Percentiles rank a stretch among this genome's conserved stretches.
Conservation (phyloP, 2,113 vertebrate species). For the Podarcis muralis region DNA sequence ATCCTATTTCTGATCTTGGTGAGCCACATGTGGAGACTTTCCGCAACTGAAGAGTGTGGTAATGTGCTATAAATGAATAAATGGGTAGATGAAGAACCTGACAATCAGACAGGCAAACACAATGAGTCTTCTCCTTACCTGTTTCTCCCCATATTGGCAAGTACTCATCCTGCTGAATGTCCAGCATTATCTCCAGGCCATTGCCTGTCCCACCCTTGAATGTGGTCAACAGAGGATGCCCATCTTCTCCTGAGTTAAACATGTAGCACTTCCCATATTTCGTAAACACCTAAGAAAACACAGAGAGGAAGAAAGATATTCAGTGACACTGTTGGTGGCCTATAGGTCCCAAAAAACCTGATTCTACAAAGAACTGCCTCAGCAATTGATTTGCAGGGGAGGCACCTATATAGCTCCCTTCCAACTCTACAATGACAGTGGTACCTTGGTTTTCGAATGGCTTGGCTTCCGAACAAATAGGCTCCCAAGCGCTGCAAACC, state of each 20-base stretch:
- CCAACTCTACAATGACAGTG: too few species aligned
- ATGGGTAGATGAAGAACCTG: background rate
- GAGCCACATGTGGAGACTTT: background rate
- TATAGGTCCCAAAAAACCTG: background rate
- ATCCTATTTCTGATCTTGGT: background rate
- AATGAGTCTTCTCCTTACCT: constrained; percentile 66
- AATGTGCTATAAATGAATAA: background rate
- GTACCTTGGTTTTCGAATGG: too few species aligned
- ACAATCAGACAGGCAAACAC: background rate
- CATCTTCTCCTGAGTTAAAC: constrained; percentile 97
- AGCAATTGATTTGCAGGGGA: background rate
- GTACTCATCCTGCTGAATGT: constrained; percentile 96
- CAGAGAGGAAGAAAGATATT: constrained; percentile 31
- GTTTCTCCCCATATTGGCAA: constrained; percentile 86
- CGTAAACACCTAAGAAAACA: constrained; percentile 90
- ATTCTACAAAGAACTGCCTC: background rate
- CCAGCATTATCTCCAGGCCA: constrained; percentile 98
- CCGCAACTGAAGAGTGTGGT: background rate
- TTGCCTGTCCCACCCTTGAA: constrained; percentile 98
- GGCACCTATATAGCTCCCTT: background rate
- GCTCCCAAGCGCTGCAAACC: too few species aligned
- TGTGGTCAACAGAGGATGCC: constrained; percentile 91
- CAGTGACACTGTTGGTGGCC: background rate
- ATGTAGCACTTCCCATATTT: constrained; percentile 99
- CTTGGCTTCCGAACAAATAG: too few species aligned